These are phyloP conservation scores for Sebastes paucispinis DNA, from an alignment of 2,797 vertebrate species.

Conservation along the genomic window DNA sequence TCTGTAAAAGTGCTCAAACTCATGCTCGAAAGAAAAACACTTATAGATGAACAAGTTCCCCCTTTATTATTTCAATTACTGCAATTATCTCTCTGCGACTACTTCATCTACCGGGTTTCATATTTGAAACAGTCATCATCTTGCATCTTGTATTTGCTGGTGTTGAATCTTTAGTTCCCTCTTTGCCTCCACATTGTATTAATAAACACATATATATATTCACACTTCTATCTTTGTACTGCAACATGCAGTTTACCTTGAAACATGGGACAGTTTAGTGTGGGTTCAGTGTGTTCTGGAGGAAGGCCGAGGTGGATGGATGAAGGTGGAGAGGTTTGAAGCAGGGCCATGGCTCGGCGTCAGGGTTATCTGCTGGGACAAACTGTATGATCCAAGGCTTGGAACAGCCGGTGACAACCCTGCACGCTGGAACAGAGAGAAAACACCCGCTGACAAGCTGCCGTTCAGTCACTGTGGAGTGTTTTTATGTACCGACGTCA, in stretches of 20 bases:
- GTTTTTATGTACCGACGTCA: not conserved
- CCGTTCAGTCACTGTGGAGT: not conserved
- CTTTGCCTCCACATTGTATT: not conserved
- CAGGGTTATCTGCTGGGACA: conserved; percentile 36
- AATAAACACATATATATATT: not conserved
- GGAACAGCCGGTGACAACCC: conserved; percentile 1
- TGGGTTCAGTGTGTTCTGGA: conserved; percentile 1
- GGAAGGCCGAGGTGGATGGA: conserved; percentile 27
- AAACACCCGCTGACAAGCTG: conserved; percentile 13
- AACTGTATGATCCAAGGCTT: conserved; percentile 32
- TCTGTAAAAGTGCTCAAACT: conserved; percentile 21
- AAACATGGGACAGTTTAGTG: not conserved
- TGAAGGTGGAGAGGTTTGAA: not conserved
- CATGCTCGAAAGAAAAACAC: conserved; percentile 1
- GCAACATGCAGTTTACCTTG: not conserved
- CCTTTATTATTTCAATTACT: conserved; percentile 18
- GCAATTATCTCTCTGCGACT: conserved; percentile 10
- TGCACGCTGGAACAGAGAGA: conserved; percentile 27
- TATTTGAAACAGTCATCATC: conserved; percentile 2
- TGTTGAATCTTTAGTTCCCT: not conserved
- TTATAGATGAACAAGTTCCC: not conserved
- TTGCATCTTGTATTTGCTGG: not conserved
- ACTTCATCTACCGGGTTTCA: not conserved
- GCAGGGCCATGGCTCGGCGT: conserved; percentile 6
- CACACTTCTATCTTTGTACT: not conserved